Conservation (phyloP, 2,888 invertebrate species). For the Tipula lateralis region DNA sequence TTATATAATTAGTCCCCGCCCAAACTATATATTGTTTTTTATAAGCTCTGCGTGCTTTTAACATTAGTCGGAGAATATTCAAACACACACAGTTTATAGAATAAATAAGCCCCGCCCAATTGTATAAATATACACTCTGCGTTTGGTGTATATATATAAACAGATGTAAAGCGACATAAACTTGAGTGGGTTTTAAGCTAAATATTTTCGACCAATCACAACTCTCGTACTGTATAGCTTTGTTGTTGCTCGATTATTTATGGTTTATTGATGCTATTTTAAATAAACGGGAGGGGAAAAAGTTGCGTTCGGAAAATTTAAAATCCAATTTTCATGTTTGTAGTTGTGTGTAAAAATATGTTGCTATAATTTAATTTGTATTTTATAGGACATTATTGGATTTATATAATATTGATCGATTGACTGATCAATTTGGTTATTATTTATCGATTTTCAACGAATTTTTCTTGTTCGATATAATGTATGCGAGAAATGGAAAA, state of each 20-base stretch:
- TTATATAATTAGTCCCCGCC: neutral
- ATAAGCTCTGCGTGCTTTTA: neutral
- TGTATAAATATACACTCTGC: neutral
- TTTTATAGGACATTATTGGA: neutral
- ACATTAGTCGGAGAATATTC: no score
- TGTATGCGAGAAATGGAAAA: neutral
- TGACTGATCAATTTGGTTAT: slow-evolving; percentile 7
- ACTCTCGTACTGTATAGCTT: neutral
- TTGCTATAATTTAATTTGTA: neutral
- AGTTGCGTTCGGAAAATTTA: neutral
- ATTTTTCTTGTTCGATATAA: neutral
- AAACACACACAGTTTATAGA: neutral
- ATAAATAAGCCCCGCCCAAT: neutral
- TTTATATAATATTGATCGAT: neutral
- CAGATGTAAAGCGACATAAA: no score
- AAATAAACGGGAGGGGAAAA: neutral
- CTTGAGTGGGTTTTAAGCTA: neutral
- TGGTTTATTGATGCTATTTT: neutral
- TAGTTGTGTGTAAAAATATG: neutral
- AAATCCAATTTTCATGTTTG: neutral
- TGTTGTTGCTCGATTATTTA: neutral
- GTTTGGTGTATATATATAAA: neutral
- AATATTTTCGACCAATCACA: neutral
- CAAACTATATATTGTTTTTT: neutral
- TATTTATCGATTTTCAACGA: neutral